Conservation (phyloP, 2,797 vertebrate genomes). For the Sylvilagus floridanus region DNA sequence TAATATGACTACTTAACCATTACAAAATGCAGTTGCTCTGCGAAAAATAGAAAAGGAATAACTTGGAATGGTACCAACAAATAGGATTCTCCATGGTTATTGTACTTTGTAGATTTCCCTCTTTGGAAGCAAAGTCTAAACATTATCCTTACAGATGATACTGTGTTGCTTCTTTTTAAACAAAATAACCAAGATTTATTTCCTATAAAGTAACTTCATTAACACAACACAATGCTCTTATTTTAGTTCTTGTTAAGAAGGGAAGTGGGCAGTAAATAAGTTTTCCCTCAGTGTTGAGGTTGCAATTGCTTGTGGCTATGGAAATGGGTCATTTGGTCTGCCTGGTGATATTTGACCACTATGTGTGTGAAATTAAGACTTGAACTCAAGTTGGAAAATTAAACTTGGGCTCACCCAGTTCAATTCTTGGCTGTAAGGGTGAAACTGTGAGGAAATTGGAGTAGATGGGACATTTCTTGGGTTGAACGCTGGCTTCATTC, state of each 20-base stretch:
- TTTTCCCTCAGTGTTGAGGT: neutral
- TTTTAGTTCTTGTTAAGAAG: conserved; percentile 5
- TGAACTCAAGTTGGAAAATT: neutral
- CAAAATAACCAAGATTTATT: neutral
- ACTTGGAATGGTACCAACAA: neutral
- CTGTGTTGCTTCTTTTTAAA: neutral
- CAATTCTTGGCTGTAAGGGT: neutral
- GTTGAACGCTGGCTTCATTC: neutral
- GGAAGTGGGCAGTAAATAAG: neutral
- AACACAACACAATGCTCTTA: neutral
- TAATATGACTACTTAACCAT: neutral
- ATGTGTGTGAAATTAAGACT: neutral
- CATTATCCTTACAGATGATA: neutral
- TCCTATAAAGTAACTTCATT: neutral
- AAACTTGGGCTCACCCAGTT: neutral
- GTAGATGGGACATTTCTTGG: neutral
- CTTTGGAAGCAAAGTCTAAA: conserved; percentile 25
- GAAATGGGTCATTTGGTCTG: neutral
- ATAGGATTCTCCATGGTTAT: neutral
- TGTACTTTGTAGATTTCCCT: conserved; percentile 8
- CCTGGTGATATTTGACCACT: neutral
- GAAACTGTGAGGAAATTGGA: neutral
- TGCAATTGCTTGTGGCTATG: neutral
- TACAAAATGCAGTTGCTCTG: neutral
- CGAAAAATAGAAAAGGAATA: conserved; percentile 31